Evolutionary conservation across 92 coral and sea anemone species (phyloP).

Genomic region (Metridium senile): DNA sequence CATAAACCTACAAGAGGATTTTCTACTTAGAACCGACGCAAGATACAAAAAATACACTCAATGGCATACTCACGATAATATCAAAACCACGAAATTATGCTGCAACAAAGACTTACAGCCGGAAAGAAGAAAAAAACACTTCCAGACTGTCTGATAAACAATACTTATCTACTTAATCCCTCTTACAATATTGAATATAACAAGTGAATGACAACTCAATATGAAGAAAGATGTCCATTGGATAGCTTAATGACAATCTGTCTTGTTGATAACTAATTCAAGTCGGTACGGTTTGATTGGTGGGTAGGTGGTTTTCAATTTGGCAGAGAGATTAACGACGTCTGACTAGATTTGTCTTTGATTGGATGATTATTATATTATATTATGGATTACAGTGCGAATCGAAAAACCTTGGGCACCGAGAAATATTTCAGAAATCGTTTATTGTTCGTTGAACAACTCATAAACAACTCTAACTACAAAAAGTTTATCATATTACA

Average conservation of each 20-base stretch:
- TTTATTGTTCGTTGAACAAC: no score
- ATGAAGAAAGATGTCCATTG: not conserved
- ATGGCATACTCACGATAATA: not conserved
- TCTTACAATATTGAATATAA: no score
- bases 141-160: not conserved
- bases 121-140: not conserved
- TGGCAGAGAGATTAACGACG: not conserved
- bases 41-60: not conserved
- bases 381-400: no score
- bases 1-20: not conserved
- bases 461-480: no score
- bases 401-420: no score
- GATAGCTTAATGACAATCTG: not conserved
- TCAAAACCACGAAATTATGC: not conserved
- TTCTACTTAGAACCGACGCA: not conserved
- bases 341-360: not conserved
- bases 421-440: no score
- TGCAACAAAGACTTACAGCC: not conserved
- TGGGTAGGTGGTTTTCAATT: not conserved
- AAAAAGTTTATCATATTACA: no score
- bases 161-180: not conserved
- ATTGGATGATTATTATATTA: not conserved
- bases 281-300: not conserved
- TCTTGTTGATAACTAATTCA: not conserved
- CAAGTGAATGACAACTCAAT: not conserved